Evolutionary conservation across 35 echinoderm and acorn worm genomes (phyloP), one percentile per base, ranked within the genome.

Genomic region (Eucidaris tribuloides): DNA sequence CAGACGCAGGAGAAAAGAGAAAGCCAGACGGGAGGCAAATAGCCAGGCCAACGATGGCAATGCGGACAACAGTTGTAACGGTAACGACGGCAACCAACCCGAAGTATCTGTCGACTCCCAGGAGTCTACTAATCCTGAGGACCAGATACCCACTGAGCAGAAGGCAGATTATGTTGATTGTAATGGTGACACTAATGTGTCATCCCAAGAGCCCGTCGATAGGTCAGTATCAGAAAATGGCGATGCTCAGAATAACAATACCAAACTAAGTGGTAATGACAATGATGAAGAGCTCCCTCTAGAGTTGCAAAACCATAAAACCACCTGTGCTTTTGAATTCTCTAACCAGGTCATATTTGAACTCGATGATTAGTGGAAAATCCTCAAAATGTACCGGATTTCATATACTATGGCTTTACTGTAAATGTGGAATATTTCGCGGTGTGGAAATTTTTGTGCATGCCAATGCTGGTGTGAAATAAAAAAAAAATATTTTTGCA

Each of bases 321-420:
- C 93, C 23, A 68, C 77, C 33, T 88, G 89, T 80, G 83, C 84
- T 61, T 84, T 96, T 14, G 61, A 5, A 19, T 91, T 96, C 34
- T 55, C 80, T 32, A 96, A 96, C 62, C 33, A 88, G 23, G 77
- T 96, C 5, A 91, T 96, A 58, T 91, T 88, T 91, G 93, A 96
- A 58, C 81, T 96, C 36, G 93, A 96, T 88, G 89, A 96, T 29
- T 89, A 45, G 82, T 42, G 37, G 0, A 9, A 52, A 52, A n/a
- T n/a, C n/a, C n/a, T n/a, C n/a, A n/a, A n/a, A n/a, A n/a, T n/a
- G n/a, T n/a, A n/a, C n/a, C n/a, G n/a, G n/a, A n/a, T n/a, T n/a
- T n/a, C n/a, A n/a, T n/a, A n/a, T n/a, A n/a, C n/a, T n/a, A n/a
- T n/a, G n/a, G n/a, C n/a, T n/a, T n/a, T n/a, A n/a, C n/a, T n/a